A percentile compares a stretch with the other conserved stretches of the same genome.
Evolutionary conservation across 1,140 invertebrate genomes (phyloP).

Genomic region (Hermatobates lingyangjiaoensis): DNA sequence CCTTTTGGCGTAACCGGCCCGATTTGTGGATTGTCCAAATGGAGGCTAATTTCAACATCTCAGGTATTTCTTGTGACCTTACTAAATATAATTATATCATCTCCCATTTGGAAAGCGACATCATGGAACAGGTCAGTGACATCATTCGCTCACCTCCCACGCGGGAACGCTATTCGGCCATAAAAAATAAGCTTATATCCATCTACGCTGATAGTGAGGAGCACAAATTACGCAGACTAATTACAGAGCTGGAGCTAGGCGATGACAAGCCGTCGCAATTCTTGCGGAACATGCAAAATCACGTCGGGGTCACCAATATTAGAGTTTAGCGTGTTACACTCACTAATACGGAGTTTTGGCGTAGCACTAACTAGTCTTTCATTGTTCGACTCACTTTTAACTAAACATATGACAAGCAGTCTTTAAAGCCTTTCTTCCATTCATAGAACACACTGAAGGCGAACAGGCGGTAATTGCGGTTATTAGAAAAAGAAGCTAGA

Average conservation of each 20-base stretch:
- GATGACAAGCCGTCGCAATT: slow-evolving; percentile 22
- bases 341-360: too few species aligned
- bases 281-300: slow-evolving; percentile 16
- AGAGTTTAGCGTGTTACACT: too few species aligned
- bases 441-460: too few species aligned
- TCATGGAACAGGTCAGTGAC: slow-evolving; percentile 1
- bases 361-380: too few species aligned
- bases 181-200: slow-evolving; percentile 19
- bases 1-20: slow-evolving; percentile 17
- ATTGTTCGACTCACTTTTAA: too few species aligned
- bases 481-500: too few species aligned
- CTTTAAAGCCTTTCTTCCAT: too few species aligned
- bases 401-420: too few species aligned
- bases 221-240: slow-evolving; percentile 15
- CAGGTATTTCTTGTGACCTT: slow-evolving; percentile 14
- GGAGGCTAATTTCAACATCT: slow-evolving; percentile 16
- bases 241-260: slow-evolving; percentile 9
- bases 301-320: too few species aligned
- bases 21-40: slow-evolving; percentile 20
- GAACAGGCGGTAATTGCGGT: too few species aligned
- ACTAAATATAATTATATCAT: slow-evolving; percentile 18
- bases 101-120: slow-evolving; percentile 5
- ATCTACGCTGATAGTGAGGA: slow-evolving; percentile 15
- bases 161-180: slow-evolving; percentile 10
- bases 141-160: slow-evolving; percentile 10